A percentile compares a stretch with the other conserved stretches of the same genome.
phyloP scores from a whole-genome alignment of 2,888 invertebrate species.

The Unio pictorum region DNA sequence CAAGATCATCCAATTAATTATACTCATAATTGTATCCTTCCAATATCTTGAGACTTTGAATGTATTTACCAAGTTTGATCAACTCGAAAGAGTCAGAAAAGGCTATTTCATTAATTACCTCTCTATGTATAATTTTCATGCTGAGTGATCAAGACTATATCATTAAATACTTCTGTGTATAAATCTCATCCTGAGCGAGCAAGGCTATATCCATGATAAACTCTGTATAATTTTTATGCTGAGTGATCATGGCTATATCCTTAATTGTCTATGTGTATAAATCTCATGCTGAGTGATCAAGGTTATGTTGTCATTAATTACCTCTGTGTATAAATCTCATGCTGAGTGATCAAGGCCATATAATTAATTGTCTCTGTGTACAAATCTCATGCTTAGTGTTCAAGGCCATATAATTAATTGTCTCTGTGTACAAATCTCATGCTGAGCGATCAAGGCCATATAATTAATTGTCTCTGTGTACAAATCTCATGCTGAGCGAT shows the following conservation, averaged over 20 bases:
- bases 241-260: background rate
- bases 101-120: conserved; percentile 10
- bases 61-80: no score
- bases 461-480: conserved; percentile 18
- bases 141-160: background rate
- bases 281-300: background rate
- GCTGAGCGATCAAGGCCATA: background rate
- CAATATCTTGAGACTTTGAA: no score
- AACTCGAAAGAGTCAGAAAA: no score
- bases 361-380: conserved; percentile 30
- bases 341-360: background rate
- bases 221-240: conserved; percentile 16
- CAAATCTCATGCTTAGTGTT: background rate
- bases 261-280: conserved; percentile 14
- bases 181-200: no score
- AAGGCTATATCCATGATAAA: no score
- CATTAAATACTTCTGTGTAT: conserved; percentile 38
- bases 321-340: conserved; percentile 24
- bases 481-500: conserved; percentile 17
- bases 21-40: no score
- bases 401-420: conserved; percentile 1
- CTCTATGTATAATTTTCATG: conserved; percentile 6
- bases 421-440: conserved; percentile 31
- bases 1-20: no score
- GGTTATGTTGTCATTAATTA: conserved; percentile 1